Evolutionary conservation across 2,888 invertebrate genomes (phyloP).

Genomic region (Cantharis flavilabris): DNA sequence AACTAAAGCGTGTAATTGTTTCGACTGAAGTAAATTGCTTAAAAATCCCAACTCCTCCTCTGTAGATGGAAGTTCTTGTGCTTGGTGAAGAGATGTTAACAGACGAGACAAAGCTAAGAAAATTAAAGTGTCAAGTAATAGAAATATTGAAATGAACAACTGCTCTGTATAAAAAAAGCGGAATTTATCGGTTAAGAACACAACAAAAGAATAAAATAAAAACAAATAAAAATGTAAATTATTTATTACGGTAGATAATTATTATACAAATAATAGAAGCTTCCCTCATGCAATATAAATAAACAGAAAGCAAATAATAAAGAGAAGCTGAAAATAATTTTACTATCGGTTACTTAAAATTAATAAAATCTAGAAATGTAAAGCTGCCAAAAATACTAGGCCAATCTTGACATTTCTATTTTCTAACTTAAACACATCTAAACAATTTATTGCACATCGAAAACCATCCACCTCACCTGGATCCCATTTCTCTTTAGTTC

Average conservation of each 20-base stretch:
- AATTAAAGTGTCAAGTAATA: not conserved
- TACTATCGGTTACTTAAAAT: not conserved
- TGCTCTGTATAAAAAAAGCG: not conserved
- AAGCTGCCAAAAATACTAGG: not conserved
- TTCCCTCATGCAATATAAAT: not conserved
- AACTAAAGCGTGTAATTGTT: constrained; percentile 86
- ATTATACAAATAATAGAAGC: not conserved
- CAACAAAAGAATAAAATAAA: not conserved
- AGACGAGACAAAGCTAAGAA: constrained; percentile 76
- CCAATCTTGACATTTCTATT: not conserved
- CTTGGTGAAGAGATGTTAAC: constrained; percentile 81
- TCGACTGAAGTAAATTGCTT: constrained; percentile 81
- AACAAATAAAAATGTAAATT: not conserved
- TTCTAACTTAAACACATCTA: not conserved
- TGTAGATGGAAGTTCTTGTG: constrained; percentile 69
- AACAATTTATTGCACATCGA: not conserved
- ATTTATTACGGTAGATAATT: not conserved
- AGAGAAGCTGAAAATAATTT: not conserved
- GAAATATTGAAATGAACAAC: not conserved
- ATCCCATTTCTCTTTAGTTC: constrained; percentile 61
- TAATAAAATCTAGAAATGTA: not conserved
- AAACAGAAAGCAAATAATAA: not conserved
- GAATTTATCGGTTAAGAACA: not conserved
- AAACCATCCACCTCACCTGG: constrained; percentile 57
- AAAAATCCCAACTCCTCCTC: constrained; percentile 88